Evolutionary conservation across 2,888 invertebrate genomes (phyloP), one percentile per base, ranked within the genome.

Genomic region (Machimus atricapillus): DNA sequence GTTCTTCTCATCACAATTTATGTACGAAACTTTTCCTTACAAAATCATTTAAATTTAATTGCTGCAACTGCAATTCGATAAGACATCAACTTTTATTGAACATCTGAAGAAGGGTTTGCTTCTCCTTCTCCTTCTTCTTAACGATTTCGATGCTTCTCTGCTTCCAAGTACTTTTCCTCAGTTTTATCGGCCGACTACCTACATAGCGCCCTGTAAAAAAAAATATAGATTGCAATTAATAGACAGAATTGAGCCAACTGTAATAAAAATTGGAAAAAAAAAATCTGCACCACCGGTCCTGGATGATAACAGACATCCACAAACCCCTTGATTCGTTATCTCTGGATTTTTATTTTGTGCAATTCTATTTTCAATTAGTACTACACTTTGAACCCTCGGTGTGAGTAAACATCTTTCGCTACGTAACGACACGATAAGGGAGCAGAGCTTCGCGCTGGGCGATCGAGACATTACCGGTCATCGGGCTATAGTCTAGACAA

Each of bases 151-250:
- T 94, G 90, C 98, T 97, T 88, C 99, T 94, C 89, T 97, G 97
- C 90, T 96, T 97, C 99, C 99, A 99, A 0, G 96, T 96, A 91
- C 99, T 99, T 93, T 99, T 99, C 31, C 99, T 94, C 87, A 99
- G 93, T 92, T 99, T 99, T 89, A 99, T 99, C 0, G 99, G 99
- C 58, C 99, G 95, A 91, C 99, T 99, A 87, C 99, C 99, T 0
- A 99, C 99, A 92, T 99, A 99, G 87, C 98, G 96, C 23, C 99
- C 98, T 97, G 92, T 76, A 88, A 89, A 3, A 19, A n/a, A 37
- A 78, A 1, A 76, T 34, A 66, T 81, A 31, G 83, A 79, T 56
- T 76, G 52, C 86, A 85, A 78, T 85, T 23, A 79, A 46, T 37
- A 34, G 27, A 76, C 14, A 74, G n/a, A 34, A 23, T 76, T 76